phyloP scores from a whole-genome alignment of 2,888 invertebrate genomes.

The Pherbina coryleti region DNA sequence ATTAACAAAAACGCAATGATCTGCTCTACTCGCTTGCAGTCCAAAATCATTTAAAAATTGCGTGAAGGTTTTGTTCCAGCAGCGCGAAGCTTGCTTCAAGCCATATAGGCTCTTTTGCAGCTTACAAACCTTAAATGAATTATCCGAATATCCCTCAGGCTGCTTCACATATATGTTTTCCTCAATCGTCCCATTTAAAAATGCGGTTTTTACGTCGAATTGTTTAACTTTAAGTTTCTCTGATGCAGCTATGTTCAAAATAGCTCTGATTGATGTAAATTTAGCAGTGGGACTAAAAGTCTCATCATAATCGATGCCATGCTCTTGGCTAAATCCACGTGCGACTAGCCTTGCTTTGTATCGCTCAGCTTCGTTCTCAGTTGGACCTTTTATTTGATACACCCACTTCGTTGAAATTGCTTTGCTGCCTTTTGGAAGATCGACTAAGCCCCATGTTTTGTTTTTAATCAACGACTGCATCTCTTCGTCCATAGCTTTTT shows the following conservation, averaged over 20 bases:
- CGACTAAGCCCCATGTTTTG: constrained; percentile 27
- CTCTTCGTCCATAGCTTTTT: constrained; percentile 40
- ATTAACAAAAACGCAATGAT: constrained; percentile 54
- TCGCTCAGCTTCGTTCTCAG: background rate
- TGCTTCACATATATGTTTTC: constrained; percentile 22
- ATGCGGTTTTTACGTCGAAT: background rate
- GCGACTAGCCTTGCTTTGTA: constrained; percentile 52
- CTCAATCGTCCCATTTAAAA: background rate
- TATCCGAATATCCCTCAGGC: constrained; percentile 45
- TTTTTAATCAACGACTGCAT: constrained; percentile 28
- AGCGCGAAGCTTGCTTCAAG: constrained; percentile 47
- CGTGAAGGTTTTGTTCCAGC: constrained; percentile 48
- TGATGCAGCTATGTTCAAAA: background rate
- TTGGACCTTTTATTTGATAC: background rate
- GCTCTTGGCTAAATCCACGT: constrained; percentile 52
- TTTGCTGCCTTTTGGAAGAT: constrained; percentile 18
- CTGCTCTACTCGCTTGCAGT: constrained; percentile 48
- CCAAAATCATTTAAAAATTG: constrained; percentile 47
- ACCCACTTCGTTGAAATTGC: constrained; percentile 32
- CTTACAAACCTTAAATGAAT: constrained; percentile 46
- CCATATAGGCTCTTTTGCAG: constrained; percentile 48
- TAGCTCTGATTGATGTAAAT: constrained; percentile 46
- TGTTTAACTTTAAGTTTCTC: background rate
- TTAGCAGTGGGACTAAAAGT: constrained; percentile 55
- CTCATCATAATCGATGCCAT: constrained; percentile 54